Conservation (phyloP, 1,140 invertebrate species). For the Mylabris phalerata region DNA sequence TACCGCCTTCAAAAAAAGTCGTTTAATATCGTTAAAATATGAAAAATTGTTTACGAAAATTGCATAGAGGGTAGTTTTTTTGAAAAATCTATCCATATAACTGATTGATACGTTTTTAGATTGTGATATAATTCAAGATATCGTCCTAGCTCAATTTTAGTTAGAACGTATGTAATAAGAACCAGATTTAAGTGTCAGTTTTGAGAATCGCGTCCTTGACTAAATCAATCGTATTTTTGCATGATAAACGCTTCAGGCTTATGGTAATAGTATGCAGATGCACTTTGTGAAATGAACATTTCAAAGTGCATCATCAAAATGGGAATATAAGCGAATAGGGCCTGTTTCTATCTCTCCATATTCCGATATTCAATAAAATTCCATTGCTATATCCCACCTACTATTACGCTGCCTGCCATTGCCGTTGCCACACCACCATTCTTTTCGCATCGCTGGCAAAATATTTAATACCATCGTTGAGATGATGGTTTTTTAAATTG, state of each 20-base stretch:
- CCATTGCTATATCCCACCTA: background rate
- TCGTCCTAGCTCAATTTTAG: background rate
- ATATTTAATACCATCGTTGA: background rate
- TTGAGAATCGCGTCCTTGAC: slow-evolving; percentile 2
- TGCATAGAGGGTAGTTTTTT: no score
- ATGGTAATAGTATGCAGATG: slow-evolving; percentile 27
- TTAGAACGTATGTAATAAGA: slow-evolving; percentile 16
- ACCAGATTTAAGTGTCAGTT: background rate
- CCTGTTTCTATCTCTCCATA: background rate
- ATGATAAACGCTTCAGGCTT: slow-evolving; percentile 20
- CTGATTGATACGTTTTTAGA: no score
- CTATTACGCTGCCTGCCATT: background rate
- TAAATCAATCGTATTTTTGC: slow-evolving; percentile 21
- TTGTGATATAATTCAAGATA: no score
- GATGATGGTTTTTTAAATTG: background rate
- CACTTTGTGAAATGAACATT: slow-evolving; percentile 25
- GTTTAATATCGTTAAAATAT: no score
- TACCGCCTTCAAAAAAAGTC: no score
- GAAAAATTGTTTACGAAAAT: no score
- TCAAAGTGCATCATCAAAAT: slow-evolving; percentile 15
- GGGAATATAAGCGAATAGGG: background rate
- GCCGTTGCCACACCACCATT: background rate
- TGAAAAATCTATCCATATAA: no score
- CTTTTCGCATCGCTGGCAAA: slow-evolving; percentile 6
- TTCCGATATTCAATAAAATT: slow-evolving; percentile 15